phyloP scores from a whole-genome alignment of 2,797 vertebrate genomes.

The Botia kubotai region DNA sequence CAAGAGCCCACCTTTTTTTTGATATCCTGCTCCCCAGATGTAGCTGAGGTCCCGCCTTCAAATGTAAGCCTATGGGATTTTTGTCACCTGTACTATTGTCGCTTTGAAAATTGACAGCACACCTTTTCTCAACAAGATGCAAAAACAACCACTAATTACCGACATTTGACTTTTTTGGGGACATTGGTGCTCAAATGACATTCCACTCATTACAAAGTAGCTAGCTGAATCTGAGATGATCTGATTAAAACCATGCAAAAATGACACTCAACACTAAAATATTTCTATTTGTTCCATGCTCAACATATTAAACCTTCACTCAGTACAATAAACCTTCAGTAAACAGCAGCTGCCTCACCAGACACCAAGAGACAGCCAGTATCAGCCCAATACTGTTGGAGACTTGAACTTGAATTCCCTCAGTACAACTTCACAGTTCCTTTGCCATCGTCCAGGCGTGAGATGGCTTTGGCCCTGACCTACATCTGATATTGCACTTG shows the following conservation, averaged over 20 bases:
- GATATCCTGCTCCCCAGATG: not conserved
- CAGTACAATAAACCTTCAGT: not conserved
- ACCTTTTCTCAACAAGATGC: no score
- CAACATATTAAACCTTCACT: no score
- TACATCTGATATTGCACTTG: constrained; percentile 74
- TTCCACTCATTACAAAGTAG: not conserved
- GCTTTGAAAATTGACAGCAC: no score
- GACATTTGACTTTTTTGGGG: no score
- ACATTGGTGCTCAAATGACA: not conserved
- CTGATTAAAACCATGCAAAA: not conserved
- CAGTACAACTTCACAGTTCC: constrained; percentile 47
- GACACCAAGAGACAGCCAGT: constrained; percentile 6
- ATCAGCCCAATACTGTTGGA: constrained; percentile 41
- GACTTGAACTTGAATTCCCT: constrained; percentile 76
- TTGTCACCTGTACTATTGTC: no score
- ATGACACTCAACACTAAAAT: not conserved
- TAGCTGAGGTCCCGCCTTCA: not conserved
- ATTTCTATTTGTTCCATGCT: not conserved
- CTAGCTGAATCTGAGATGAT: constrained; percentile 8
- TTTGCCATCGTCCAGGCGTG: constrained; percentile 63
- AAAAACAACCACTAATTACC: no score
- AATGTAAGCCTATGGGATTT: not conserved
- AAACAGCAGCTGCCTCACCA: constrained; percentile 5
- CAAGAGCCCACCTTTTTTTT: not conserved
- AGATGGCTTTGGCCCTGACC: constrained; percentile 81